phyloP scores from a whole-genome alignment of 2,888 invertebrate species.

The Pediacus dermestoides region DNA sequence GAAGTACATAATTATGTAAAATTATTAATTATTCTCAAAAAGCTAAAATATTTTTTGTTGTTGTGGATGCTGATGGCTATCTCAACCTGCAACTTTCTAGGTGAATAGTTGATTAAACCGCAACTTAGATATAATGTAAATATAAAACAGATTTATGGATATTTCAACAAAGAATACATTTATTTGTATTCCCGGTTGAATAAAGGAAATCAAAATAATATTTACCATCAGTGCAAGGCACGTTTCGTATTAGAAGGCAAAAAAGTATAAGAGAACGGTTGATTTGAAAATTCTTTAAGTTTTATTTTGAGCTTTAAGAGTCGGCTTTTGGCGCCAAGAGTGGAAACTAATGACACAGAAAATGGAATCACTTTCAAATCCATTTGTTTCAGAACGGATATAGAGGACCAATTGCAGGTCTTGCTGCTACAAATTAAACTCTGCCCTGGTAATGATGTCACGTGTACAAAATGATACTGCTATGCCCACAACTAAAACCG shows the following conservation, averaged over 20 bases:
- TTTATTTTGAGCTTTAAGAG: constrained; percentile 12
- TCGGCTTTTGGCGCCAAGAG: constrained; percentile 8
- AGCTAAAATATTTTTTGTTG: no score
- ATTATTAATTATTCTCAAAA: no score
- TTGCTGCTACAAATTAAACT: constrained; percentile 8
- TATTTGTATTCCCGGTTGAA: no score
- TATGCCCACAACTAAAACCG: background rate
- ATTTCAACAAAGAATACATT: no score
- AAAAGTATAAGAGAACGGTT: constrained; percentile 3
- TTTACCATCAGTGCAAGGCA: constrained; percentile 5
- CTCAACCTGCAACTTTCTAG: no score
- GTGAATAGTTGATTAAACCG: no score
- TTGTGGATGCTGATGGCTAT: no score
- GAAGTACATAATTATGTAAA: no score
- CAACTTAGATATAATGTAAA: no score
- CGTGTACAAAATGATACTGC: constrained; percentile 4
- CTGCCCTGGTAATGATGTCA: constrained; percentile 7
- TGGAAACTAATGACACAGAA: constrained; percentile 45
- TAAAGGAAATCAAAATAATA: constrained; percentile 5
- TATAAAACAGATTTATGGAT: no score
- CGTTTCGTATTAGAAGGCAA: constrained; percentile 7
- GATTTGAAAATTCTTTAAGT: constrained; percentile 21
- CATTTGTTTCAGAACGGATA: constrained; percentile 39
- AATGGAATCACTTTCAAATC: constrained; percentile 46
- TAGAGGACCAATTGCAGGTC: constrained; percentile 5